These are phyloP conservation scores for Nannospalax galili DNA, from an alignment of 2,113 vertebrate genomes.

Conservation along the genomic window DNA sequence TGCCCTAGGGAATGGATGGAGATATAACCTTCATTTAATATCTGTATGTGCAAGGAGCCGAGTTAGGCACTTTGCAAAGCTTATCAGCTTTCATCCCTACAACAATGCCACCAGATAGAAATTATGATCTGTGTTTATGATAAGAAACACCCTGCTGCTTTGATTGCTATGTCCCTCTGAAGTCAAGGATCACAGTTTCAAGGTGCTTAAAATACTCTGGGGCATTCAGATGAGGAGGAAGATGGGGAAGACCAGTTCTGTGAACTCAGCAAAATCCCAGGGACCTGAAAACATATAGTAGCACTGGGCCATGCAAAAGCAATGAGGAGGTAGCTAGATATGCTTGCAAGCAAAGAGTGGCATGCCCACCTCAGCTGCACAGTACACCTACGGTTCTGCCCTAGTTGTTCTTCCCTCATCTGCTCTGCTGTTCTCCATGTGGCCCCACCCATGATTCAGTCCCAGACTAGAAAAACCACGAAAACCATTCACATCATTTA, in stretches of 20 bases:
- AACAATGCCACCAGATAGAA: background rate
- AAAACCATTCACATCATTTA: background rate
- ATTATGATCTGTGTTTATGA: background rate
- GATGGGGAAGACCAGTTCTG: background rate
- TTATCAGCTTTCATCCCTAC: background rate
- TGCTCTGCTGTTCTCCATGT: background rate
- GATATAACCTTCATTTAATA: background rate
- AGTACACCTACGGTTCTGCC: background rate
- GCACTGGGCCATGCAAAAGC: too few species aligned
- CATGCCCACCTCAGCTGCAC: too few species aligned
- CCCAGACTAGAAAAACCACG: background rate
- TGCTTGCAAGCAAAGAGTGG: background rate
- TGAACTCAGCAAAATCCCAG: background rate
- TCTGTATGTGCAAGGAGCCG: background rate
- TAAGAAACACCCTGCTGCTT: background rate
- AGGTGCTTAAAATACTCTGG: background rate
- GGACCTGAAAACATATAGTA: too few species aligned
- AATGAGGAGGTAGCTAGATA: background rate
- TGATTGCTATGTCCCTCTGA: background rate
- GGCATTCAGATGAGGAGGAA: background rate
- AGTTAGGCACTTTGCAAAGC: background rate
- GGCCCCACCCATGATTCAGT: background rate
- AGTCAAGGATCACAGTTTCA: background rate
- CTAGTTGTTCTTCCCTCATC: background rate
- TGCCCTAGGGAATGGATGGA: too few species aligned